Conservation (phyloP, 2,797 vertebrate species). For the Aplochiton taeniatus region DNA sequence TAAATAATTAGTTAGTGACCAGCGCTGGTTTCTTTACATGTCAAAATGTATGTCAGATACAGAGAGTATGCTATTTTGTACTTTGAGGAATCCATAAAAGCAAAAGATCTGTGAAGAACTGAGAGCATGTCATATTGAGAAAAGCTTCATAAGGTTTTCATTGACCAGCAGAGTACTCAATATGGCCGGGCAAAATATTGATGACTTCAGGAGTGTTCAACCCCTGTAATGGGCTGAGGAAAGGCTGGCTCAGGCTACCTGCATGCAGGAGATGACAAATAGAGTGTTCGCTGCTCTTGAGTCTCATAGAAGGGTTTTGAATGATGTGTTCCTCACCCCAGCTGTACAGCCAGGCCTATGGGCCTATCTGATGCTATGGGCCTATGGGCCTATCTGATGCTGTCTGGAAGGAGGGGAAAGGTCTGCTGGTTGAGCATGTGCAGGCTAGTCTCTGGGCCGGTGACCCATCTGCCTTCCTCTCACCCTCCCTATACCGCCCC, state of each 20-base stretch:
- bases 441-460: conserved; percentile 57
- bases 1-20: not conserved
- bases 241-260: not conserved
- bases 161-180: too few species aligned
- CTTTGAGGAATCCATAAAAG: conserved; percentile 52
- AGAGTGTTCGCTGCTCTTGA: not conserved
- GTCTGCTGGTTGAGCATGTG: conserved; percentile 43
- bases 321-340: conserved; percentile 18
- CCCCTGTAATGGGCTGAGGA: conserved; percentile 12
- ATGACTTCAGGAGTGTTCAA: too few species aligned
- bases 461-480: conserved; percentile 59
- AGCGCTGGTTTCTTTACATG: conserved; percentile 33
- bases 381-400: too few species aligned
- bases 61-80: conserved; percentile 8
- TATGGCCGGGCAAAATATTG: too few species aligned
- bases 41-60: conserved; percentile 61
- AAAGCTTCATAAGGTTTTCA: too few species aligned
- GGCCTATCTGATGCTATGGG: too few species aligned
- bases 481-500: conserved; percentile 30
- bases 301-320: conserved; percentile 17
- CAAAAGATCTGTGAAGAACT: too few species aligned
- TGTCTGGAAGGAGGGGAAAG: conserved; percentile 15
- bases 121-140: too few species aligned
- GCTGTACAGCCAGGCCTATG: not conserved
- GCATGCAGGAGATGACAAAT: too few species aligned